Conservation (phyloP, 2,797 vertebrate genomes). For the Falco peregrinus region DNA sequence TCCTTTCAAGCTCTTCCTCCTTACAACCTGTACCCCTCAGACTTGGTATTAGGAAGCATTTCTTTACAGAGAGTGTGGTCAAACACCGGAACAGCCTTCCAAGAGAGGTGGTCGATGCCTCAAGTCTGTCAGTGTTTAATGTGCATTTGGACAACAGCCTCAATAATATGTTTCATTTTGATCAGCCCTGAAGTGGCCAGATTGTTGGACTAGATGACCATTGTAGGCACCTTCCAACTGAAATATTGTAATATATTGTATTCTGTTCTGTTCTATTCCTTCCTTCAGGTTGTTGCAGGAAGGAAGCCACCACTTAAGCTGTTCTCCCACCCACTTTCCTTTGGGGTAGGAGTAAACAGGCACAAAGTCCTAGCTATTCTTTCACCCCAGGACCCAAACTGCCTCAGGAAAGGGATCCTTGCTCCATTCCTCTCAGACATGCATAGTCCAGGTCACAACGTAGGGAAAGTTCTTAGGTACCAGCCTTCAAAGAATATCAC, state of each 20-base stretch:
- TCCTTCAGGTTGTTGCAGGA: background rate
- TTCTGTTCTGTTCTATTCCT: background rate
- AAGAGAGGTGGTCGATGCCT: background rate
- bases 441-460: background rate
- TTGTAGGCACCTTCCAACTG: background rate
- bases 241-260: background rate
- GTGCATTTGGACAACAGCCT: background rate
- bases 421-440: background rate
- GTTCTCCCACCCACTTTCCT: background rate
- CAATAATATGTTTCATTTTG: background rate
- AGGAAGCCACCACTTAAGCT: background rate
- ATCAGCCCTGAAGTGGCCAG: background rate
- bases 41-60: background rate
- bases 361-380: background rate
- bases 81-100: background rate
- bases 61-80: background rate
- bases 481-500: constrained; percentile 24
- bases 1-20: background rate
- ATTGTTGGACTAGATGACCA: background rate
- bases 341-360: background rate
- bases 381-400: background rate
- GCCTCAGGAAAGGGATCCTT: background rate
- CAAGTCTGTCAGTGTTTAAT: background rate
- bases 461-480: constrained; percentile 11
- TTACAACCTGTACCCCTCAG: background rate